These are phyloP conservation scores for Octomys mimax DNA, from an alignment of 2,797 vertebrate species.

Conservation along the genomic window DNA sequence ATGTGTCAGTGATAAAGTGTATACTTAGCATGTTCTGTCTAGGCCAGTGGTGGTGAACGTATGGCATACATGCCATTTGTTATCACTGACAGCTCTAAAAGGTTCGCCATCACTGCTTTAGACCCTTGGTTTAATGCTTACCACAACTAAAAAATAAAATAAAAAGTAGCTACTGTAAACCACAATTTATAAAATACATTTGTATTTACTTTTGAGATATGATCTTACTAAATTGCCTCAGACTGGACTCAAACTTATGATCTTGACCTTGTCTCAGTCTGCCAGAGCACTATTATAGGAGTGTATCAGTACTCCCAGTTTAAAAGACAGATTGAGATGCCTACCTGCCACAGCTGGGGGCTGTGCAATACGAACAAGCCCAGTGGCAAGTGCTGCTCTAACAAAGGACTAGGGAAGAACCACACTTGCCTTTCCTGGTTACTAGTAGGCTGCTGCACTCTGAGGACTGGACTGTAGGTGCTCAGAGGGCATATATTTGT, in stretches of 20 bases:
- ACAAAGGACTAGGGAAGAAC: background rate
- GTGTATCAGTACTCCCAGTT: too few species aligned
- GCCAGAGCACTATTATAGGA: too few species aligned
- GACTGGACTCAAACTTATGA: background rate
- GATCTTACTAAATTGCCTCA: background rate
- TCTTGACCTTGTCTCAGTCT: too few species aligned
- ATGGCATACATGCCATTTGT: background rate
- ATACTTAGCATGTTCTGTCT: background rate
- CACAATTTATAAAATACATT: background rate
- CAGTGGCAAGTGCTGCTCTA: background rate
- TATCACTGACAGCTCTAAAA: background rate
- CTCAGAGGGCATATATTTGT: background rate
- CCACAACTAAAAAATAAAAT: background rate
- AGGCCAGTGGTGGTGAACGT: background rate
- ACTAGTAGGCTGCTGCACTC: background rate
- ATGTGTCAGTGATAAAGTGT: background rate
- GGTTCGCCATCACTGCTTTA: background rate
- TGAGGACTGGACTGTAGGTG: background rate
- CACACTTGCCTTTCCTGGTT: background rate
- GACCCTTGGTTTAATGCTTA: background rate
- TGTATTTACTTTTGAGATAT: background rate
- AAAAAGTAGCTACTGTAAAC: background rate
- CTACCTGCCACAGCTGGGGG: background rate
- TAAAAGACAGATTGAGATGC: too few species aligned
- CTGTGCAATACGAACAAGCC: background rate